A percentile compares a stretch with the other conserved stretches of the same genome.
phyloP scores from a whole-genome alignment of 2,888 invertebrate genomes.

The Lasioglossum lativentre region DNA sequence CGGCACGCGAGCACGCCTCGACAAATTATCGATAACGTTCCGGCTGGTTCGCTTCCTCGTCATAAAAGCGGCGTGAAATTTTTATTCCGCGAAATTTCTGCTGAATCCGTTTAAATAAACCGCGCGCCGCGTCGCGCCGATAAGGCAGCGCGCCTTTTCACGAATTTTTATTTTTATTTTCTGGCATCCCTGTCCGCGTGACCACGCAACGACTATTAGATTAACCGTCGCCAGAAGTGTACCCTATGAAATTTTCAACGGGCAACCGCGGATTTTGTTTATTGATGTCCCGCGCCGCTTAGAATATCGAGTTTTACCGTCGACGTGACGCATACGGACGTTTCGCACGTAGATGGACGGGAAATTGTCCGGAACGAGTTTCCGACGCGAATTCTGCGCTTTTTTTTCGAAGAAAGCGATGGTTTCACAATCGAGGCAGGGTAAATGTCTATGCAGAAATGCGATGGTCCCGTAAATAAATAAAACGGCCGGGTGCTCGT shows the following conservation, averaged over 20 bases:
- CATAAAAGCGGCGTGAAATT: constrained; percentile 18
- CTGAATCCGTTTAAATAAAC: constrained; percentile 29
- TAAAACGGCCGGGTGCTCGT: neutral
- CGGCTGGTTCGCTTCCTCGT: neutral
- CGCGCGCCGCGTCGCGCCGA: constrained; percentile 17
- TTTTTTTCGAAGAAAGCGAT: neutral
- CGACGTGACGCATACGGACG: neutral
- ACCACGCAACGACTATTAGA: constrained; percentile 30
- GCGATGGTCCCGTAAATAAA: neutral
- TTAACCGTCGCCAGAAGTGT: neutral
- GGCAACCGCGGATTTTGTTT: constrained; percentile 10
- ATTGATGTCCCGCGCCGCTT: constrained; percentile 14
- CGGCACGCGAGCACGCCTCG: constrained; percentile 49
- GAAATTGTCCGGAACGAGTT: neutral
- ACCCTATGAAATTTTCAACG: constrained; percentile 11
- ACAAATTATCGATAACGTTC: constrained; percentile 65
- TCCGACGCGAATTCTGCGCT: neutral
- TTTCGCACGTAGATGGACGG: neutral
- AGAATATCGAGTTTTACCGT: constrained; percentile 23
- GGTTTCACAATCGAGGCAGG: too few species aligned
- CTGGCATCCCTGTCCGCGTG: constrained; percentile 19
- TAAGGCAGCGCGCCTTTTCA: constrained; percentile 26
- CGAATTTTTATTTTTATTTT: neutral
- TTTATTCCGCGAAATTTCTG: constrained; percentile 33
- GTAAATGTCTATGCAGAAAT: too few species aligned